These are phyloP conservation scores for Halichondria panicea DNA, from an alignment of 37 sponge, comb jelly and placozoan species.

Conservation along the genomic window DNA sequence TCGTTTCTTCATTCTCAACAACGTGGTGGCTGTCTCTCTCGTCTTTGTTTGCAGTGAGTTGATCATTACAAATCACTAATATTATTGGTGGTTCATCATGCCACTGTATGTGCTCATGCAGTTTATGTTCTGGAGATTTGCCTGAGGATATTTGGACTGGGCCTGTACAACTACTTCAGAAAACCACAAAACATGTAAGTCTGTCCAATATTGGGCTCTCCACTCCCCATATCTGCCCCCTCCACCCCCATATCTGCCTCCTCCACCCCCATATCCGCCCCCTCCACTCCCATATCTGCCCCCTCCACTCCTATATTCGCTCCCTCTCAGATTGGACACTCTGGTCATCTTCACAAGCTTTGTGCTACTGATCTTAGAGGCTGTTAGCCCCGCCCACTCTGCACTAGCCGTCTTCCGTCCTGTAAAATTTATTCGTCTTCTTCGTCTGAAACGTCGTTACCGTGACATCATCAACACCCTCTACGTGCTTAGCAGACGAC, in stretches of 20 bases:
- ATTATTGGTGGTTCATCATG: no score
- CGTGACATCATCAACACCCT: constrained; percentile 70
- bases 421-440: constrained; percentile 19
- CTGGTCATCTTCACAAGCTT: neutral
- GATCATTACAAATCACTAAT: no score
- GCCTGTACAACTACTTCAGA: constrained; percentile 51
- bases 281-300: neutral
- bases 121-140: constrained; percentile 63
- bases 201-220: neutral
- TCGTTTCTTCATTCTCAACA: constrained; percentile 6
- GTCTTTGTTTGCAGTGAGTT: constrained; percentile 38
- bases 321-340: neutral
- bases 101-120: neutral
- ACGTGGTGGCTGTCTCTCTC: constrained; percentile 34
- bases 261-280: no score
- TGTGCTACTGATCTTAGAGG: neutral
- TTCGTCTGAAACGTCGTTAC: constrained; percentile 63
- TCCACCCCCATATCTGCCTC: no score
- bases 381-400: neutral
- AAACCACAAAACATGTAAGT: constrained; percentile 49
- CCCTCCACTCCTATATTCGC: constrained; percentile 13
- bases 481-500: constrained; percentile 50
- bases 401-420: neutral
- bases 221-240: constrained; percentile 3
- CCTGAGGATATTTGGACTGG: constrained; percentile 56